phyloP scores from a whole-genome alignment of 2,888 invertebrate species.

The Drosophila formosana region DNA sequence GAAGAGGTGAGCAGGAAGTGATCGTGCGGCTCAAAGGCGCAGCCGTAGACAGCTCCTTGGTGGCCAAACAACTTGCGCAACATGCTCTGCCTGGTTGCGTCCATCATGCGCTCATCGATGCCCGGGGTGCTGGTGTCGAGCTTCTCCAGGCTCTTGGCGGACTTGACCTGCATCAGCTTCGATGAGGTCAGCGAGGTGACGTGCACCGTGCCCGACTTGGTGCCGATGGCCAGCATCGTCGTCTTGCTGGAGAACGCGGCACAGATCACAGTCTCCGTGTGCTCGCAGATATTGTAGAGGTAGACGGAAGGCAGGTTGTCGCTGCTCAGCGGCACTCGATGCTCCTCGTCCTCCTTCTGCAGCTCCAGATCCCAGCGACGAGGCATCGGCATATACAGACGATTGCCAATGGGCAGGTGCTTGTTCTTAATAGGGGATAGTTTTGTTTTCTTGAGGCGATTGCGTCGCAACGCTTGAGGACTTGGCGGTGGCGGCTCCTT shows the following conservation, averaged over 20 bases:
- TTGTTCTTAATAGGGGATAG: conserved; percentile 16
- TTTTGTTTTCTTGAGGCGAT: conserved; percentile 41
- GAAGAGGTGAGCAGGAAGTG: conserved; percentile 54
- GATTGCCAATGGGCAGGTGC: conserved; percentile 29
- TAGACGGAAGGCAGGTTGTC: conserved; percentile 50
- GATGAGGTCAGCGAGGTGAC: conserved; percentile 49
- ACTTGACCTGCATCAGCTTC: conserved; percentile 56
- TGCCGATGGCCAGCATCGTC: conserved; percentile 58
- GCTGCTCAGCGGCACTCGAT: conserved; percentile 41
- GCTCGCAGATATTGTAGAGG: conserved; percentile 39
- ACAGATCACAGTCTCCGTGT: conserved; percentile 46
- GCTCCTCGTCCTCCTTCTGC: conserved; percentile 48
- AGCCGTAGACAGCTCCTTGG: conserved; percentile 46
- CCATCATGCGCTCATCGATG: conserved; percentile 53
- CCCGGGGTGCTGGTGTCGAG: conserved; percentile 44
- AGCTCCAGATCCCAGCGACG: conserved; percentile 52
- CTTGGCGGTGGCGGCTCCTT: conserved; percentile 32
- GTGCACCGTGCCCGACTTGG: conserved; percentile 36
- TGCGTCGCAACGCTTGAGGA: conserved; percentile 10
- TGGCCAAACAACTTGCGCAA: conserved; percentile 54
- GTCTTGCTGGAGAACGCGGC: conserved; percentile 47
- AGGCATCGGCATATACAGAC: conserved; percentile 43
- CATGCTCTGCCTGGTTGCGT: conserved; percentile 19
- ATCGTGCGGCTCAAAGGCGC: conserved; percentile 54
- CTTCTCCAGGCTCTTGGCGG: conserved; percentile 27